These are phyloP conservation scores for Myrmecobius fasciatus DNA, from an alignment of 2,113 vertebrate species.

Conservation along the genomic window DNA sequence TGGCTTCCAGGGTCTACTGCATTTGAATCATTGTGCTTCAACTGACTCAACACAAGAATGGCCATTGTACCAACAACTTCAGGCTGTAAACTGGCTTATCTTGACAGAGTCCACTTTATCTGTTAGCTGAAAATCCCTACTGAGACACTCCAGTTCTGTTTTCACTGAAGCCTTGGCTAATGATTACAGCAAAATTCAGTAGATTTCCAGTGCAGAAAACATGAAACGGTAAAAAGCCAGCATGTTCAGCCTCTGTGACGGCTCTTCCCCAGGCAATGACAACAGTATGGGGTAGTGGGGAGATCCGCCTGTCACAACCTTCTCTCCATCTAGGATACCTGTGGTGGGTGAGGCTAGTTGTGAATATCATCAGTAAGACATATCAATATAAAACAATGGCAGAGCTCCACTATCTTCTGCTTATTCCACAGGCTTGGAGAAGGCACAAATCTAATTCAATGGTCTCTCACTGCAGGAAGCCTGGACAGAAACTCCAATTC, in stretches of 20 bases:
- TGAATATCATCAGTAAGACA: constrained; percentile 31
- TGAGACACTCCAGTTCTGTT: constrained; percentile 54
- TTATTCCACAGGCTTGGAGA: not conserved
- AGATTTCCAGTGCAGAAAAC: constrained; percentile 47
- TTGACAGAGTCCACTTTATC: constrained; percentile 62
- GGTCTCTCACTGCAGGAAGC: constrained; percentile 29
- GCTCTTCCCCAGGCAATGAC: not conserved
- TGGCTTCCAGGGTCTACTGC: constrained; percentile 42
- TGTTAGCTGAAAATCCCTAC: constrained; percentile 54
- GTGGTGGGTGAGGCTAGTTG: constrained; percentile 36
- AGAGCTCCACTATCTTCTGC: constrained; percentile 21
- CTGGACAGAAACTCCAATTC: constrained; percentile 8
- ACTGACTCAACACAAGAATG: constrained; percentile 55
- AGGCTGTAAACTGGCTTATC: constrained; percentile 19
- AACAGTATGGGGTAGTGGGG: not conserved
- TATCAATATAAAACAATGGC: constrained; percentile 19
- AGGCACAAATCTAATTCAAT: constrained; percentile 12
- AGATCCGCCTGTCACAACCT: not conserved
- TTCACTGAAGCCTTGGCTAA: constrained; percentile 48
- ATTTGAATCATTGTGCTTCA: constrained; percentile 60
- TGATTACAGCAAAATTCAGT: constrained; percentile 48
- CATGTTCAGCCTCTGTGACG: not conserved
- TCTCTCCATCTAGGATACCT: not conserved
- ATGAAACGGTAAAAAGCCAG: constrained; percentile 46
- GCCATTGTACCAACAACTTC: constrained; percentile 39